Conservation (phyloP, 2,888 invertebrate genomes). For the Epiperipatus broadwayi region DNA sequence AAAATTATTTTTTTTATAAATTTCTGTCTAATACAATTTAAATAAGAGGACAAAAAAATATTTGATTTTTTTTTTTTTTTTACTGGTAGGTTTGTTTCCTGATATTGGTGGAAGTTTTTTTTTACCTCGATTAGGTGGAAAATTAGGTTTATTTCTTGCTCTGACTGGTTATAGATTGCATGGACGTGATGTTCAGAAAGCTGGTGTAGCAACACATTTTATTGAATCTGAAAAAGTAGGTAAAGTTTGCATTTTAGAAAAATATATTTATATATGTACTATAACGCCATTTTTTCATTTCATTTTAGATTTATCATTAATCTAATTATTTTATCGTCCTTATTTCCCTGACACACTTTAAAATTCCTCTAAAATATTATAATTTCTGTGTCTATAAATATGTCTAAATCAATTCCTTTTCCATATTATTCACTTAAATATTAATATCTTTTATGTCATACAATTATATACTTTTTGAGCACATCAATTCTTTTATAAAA, state of each 20-base stretch:
- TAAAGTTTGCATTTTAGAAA: neutral
- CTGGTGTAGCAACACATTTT: constrained; percentile 84
- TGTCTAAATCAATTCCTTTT: too few species aligned
- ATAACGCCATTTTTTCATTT: neutral
- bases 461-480: too few species aligned
- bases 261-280: constrained; percentile 16
- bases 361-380: too few species aligned
- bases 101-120: constrained; percentile 92
- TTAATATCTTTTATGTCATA: too few species aligned
- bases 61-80: constrained; percentile 1
- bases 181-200: constrained; percentile 58
- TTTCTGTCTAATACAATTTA: neutral
- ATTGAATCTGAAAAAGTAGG: constrained; percentile 39
- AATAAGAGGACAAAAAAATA: neutral
- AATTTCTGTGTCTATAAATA: too few species aligned
- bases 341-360: too few species aligned
- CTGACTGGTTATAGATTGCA: constrained; percentile 59
- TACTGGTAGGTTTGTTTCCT: constrained; percentile 50
- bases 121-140: constrained; percentile 60
- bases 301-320: too few species aligned
- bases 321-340: too few species aligned
- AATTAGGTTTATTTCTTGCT: constrained; percentile 71
- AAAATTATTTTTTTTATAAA: neutral
- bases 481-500: too few species aligned
- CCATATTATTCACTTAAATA: too few species aligned